phyloP scores from a whole-genome alignment of 2,113 vertebrate species.

The Micronisus gabar region DNA sequence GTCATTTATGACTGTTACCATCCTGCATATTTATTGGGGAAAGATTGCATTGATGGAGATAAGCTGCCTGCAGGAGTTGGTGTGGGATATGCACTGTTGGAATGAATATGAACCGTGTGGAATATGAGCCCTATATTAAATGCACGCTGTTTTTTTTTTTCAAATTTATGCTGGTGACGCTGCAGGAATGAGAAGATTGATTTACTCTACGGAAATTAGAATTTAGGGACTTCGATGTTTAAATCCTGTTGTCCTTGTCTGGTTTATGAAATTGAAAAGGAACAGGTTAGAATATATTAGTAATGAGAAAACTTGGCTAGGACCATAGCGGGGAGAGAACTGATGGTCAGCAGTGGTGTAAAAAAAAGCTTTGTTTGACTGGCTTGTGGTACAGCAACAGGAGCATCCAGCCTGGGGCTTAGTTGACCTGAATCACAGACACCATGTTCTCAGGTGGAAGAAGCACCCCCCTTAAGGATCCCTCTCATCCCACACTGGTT shows the following conservation, averaged over 20 bases:
- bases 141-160: not conserved
- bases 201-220: not conserved
- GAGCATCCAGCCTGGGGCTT: not conserved
- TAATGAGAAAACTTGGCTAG: not conserved
- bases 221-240: constrained; percentile 15
- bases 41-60: not conserved
- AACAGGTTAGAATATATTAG: not conserved
- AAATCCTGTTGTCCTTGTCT: constrained; percentile 34
- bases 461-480: not conserved
- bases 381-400: not conserved
- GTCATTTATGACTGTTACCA: not conserved
- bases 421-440: not conserved
- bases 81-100: not conserved
- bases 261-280: constrained; percentile 1
- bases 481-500: not conserved
- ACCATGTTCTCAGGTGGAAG: not conserved
- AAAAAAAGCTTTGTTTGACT: not conserved
- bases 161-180: not conserved
- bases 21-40: not conserved
- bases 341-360: not conserved
- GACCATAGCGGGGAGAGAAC: not conserved
- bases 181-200: not conserved
- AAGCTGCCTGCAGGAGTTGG: not conserved
- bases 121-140: not conserved
- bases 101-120: not conserved